Evolutionary conservation across 2,113 vertebrate species (phyloP).

Genomic region (Callipepla californica): DNA sequence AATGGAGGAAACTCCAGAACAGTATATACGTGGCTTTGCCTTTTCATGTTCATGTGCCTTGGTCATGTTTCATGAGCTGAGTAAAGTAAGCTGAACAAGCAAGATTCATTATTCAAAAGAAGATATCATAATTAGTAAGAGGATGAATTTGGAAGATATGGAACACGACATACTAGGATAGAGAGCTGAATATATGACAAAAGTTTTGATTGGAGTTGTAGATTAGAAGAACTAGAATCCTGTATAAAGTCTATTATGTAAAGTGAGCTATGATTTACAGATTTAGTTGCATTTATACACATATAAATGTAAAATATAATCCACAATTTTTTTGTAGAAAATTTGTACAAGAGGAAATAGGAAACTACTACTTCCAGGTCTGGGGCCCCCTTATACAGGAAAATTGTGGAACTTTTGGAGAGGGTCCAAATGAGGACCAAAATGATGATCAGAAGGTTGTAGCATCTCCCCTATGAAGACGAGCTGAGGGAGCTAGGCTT

Average conservation of each 20-base stretch:
- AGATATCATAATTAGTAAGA: neutral
- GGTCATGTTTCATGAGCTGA: neutral
- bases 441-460: too few species aligned
- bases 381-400: too few species aligned
- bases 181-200: neutral
- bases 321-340: accelerated
- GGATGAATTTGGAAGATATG: neutral
- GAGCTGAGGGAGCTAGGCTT: too few species aligned
- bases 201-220: neutral
- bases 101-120: neutral
- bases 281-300: neutral
- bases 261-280: neutral
- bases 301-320: neutral
- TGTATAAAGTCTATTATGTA: neutral
- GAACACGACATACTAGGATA: neutral
- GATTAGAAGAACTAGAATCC: neutral
- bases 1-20: neutral
- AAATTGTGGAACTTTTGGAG: too few species aligned
- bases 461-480: too few species aligned
- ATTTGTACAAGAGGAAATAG: neutral
- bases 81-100: neutral
- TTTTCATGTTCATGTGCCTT: too few species aligned
- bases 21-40: neutral
- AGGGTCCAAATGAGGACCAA: too few species aligned
- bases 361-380: neutral